Conservation (phyloP, 92 coral and sea anemone species). For the Bergia sp. region DNA sequence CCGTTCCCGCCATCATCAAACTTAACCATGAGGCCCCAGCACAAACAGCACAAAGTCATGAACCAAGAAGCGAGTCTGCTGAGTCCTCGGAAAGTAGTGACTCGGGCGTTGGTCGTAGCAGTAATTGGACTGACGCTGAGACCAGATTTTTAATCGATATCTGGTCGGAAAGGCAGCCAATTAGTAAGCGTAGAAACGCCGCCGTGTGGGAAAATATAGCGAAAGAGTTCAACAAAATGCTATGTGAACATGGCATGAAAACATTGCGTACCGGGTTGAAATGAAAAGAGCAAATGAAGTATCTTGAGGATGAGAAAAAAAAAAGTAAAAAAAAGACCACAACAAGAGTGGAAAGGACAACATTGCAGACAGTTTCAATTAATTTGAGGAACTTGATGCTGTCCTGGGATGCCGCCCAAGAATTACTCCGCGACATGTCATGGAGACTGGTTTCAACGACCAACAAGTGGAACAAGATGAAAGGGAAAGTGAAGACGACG, state of each 20-base stretch:
- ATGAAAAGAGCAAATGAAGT: slow-evolving; percentile 16
- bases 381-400: slow-evolving; percentile 21
- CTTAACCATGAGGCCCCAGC: background rate
- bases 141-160: background rate
- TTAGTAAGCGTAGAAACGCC: background rate
- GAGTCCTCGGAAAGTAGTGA: background rate
- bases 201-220: slow-evolving; percentile 1
- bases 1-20: slow-evolving; percentile 9
- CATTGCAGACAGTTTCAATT: background rate
- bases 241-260: background rate
- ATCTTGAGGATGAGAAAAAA: slow-evolving; percentile 11
- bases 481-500: background rate
- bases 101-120: background rate
- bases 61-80: slow-evolving; percentile 14
- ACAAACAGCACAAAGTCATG: slow-evolving; percentile 9
- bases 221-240: background rate
- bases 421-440: background rate
- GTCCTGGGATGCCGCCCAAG: slow-evolving; percentile 9
- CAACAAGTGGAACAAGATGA: background rate
- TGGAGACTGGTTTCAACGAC: background rate
- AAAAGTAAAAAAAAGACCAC: background rate
- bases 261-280: background rate
- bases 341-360: slow-evolving; percentile 20
- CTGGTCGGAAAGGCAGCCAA: slow-evolving; percentile 12
- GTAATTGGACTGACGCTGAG: slow-evolving; percentile 10